Base-by-base conservation (phyloP, 2,797 vertebrate genomes). In the Cryptoblepharus egeriae region DNA sequence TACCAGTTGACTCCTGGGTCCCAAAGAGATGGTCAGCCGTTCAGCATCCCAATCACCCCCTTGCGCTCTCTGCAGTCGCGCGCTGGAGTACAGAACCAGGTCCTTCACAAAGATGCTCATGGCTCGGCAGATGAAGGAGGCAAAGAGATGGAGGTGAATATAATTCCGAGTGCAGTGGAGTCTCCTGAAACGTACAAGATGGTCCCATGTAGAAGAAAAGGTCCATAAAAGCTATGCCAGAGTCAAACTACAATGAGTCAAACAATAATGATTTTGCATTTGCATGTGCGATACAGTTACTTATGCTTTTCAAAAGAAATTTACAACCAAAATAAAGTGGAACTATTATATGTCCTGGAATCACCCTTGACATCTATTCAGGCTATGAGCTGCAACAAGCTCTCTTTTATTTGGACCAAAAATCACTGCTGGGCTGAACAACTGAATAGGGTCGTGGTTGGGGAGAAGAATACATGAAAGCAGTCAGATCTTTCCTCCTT, bases 91-190 rank as follows among this genome's bases (percentile, higher is more conserved):
- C 74, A 98, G 96, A 61, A 98, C 97, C 1, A 94, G 24, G 4
- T 98, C 98, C 92, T 98, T 98, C 77, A 98, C 93, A 0, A 98
- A 98, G 91, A 98, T 98, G 92, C 97, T 98, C 85, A 96, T 85
- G 0, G 98, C 98, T 35, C 98, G 97, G 91, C 96, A 98, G 81
- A 98, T 96, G 93, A 98, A 98, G 87, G 98, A 98, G 77, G 96
- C 88, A 91, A 98, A 98, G 86, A 98, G 97, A 90, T 98, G 97
- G 28, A 97, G 92, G 84, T 98, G 98, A 95, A 98, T 98, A 95
- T 97, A 98, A 79, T 98, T 98, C 68, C 98, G 96, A 0, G 97
- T 98, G 92, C 98, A 98, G 94, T 98, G 98, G 68, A 98, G 96
- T 79, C 97, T 96, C 89, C 97, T 98, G 16, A 0, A 75, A n/a